Base-by-base conservation (phyloP, 2,888 invertebrate species). In the Sarcophaga caerulescens region DNA sequence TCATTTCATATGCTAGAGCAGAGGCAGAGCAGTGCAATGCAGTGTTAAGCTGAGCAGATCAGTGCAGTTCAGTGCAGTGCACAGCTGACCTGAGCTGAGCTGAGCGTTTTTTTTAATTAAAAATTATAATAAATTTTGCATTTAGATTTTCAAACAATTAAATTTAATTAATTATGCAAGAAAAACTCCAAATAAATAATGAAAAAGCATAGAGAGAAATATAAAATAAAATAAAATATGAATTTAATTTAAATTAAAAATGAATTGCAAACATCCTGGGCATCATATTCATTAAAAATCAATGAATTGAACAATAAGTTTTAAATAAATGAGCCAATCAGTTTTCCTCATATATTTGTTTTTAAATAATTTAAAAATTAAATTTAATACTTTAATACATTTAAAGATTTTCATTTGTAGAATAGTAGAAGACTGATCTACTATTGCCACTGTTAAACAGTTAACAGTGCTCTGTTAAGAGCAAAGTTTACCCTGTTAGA, bases 161-260 rank as follows among this genome's bases (percentile, higher is more conserved):
- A 77, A 71, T 71, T 77, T 21, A 77, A 71, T 77, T 66, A 82
- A 71, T 76, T 77, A 76, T 82, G 70, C 60, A 66, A 76, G 65
- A 71, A 19, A 81, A 57, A 81, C 8, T 35, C 3, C 8, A 35
- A 35, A 35, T 35, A 35, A 35, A 35, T 35, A 35, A 35, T 2
- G 10, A 10, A 35, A 35, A 35, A 35, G 10, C 35, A 2, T 2
- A 52, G 17, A 17, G 52, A 17, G 4, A 52, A 52, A n/a, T n/a
- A n/a, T n/a, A 52, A 52, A 3, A 52, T 14, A 52, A 52, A 52
- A 52, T 14, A 52, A 52, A 52, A 52, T 52, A 52, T 52, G 47
- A 14, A 52, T 52, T 52, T 52, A 52, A 52, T 52, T 52, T 14
- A 52, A 52, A 52, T 52, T 52, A 52, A 17, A 52, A 52, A 52